Base-by-base conservation (phyloP, 1,140 invertebrate species). In the Dendrolimus punctatus region DNA sequence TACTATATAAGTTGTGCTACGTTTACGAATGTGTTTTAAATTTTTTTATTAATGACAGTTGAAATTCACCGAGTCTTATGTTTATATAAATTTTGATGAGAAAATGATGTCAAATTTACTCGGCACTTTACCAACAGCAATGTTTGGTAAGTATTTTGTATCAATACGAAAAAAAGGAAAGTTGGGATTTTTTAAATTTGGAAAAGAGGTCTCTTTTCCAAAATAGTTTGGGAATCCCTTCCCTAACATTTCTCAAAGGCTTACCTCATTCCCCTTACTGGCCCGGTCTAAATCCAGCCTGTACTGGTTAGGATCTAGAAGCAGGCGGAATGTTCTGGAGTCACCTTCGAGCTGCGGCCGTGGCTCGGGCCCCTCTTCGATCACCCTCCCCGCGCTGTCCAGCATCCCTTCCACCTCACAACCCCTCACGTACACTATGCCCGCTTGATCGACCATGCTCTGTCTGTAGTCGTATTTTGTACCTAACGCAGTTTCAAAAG, bases 331-430 rank as follows among this genome's bases (percentile, higher is more conserved):
- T 0, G 96, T 99, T 60, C 99, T 89, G 6, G 91, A 91, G 69
- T 99, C 97, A 0, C 97, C 97, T 1, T 93, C 91, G 44, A 99
- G 82, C 58, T 92, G 88, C 0, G 96, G 96, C 58, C 93, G 90
- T 1, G 96, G 96, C 64, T 98, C 96, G 0, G 96, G 94, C 0
- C 95, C 96, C 86, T 99, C 98, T 85, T 99, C 98, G 53, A 99
- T 98, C 2, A 99, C 95, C 62, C 97, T 91, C 0, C 98, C 98
- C 62, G 95, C 95, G 10, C 93, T 93, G 80, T 99, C 98, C n/a
- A 99, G 82, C 95, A 99, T 97, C 8, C 98, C 98, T 87, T 99
- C 98, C 36, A 99, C 93, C 87, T 99, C 99, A 88, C 99, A 99
- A 0, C 99, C 99, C 42, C 99, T 89, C 0, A 99, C 96, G 76